Evolutionary conservation across 92 coral and sea anemone species (phyloP).

Genomic region (Epizoanthus ramosus): DNA sequence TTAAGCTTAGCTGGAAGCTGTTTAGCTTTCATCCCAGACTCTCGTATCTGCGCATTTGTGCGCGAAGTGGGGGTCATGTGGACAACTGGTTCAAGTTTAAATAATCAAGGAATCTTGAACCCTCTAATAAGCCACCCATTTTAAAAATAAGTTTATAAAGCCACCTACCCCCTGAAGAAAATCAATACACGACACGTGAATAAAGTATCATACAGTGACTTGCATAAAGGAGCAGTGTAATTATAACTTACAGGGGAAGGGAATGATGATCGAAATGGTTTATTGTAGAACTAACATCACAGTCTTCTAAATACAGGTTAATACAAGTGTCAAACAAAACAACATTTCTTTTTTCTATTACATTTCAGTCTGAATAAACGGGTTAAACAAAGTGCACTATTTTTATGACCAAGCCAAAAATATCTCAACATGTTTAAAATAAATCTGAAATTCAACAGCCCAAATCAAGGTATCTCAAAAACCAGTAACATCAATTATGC

Average conservation of each 20-base stretch:
- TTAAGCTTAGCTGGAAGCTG: no score
- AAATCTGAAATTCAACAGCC: constrained; percentile 4
- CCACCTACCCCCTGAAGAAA: constrained; percentile 3
- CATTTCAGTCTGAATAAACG: constrained; percentile 1
- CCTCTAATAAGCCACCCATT: constrained; percentile 8
- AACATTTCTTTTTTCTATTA: constrained; percentile 2
- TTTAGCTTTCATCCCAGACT: no score
- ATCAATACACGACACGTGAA: not conserved
- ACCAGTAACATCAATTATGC: constrained; percentile 9
- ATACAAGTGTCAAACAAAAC: constrained; percentile 8
- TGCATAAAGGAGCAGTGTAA: constrained; percentile 15
- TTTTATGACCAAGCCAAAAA: constrained; percentile 15
- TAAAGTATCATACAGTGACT: constrained; percentile 13
- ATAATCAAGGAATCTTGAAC: constrained; percentile 8
- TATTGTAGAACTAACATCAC: constrained; percentile 8
- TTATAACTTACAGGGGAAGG: constrained; percentile 2
- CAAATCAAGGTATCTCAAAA: not conserved
- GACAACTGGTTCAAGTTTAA: not conserved
- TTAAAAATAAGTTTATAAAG: constrained; percentile 11
- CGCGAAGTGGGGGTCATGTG: no score
- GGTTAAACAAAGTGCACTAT: constrained; percentile 12
- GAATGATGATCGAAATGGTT: constrained; percentile 8
- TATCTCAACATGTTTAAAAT: constrained; percentile 9
- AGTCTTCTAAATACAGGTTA: constrained; percentile 6
- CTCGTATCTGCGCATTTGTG: no score